Evolutionary conservation across 30 jellyfish, hydroid and myxozoan species (phyloP).

Genomic region (Haliclystus octoradiatus): DNA sequence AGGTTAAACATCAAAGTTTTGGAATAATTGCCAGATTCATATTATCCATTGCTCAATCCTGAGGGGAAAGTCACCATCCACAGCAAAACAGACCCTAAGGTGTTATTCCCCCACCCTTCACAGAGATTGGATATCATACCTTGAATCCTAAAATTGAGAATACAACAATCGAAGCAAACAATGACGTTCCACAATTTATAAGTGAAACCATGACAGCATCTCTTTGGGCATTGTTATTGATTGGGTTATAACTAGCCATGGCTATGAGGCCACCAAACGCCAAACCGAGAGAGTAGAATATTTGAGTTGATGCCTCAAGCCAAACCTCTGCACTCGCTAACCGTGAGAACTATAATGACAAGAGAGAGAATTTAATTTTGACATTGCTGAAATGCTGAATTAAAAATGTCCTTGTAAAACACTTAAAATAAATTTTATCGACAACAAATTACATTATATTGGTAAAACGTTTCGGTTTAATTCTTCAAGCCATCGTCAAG

Average conservation of each 20-base stretch:
- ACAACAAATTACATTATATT: no score
- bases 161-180: slow-evolving; percentile 80
- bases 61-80: no score
- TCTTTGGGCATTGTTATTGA: slow-evolving; percentile 78
- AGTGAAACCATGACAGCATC: slow-evolving; percentile 79
- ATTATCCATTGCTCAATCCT: no score
- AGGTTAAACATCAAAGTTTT: no score
- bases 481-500: no score
- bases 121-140: no score
- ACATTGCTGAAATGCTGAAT: not conserved
- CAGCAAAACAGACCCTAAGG: no score
- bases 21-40: no score
- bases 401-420: not conserved
- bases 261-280: slow-evolving; percentile 94
- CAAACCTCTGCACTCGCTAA: slow-evolving; percentile 68
- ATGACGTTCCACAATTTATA: slow-evolving; percentile 81
- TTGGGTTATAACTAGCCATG: slow-evolving; percentile 87
- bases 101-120: no score
- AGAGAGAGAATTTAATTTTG: not conserved
- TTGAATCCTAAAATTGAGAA: slow-evolving; percentile 85
- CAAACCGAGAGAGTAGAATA: slow-evolving; percentile 91
- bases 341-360: slow-evolving; percentile 40
- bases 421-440: no score
- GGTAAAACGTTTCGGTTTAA: no score
- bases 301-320: slow-evolving; percentile 90